phyloP scores from a whole-genome alignment of 1,140 invertebrate genomes.

The Drosophila sp. region DNA sequence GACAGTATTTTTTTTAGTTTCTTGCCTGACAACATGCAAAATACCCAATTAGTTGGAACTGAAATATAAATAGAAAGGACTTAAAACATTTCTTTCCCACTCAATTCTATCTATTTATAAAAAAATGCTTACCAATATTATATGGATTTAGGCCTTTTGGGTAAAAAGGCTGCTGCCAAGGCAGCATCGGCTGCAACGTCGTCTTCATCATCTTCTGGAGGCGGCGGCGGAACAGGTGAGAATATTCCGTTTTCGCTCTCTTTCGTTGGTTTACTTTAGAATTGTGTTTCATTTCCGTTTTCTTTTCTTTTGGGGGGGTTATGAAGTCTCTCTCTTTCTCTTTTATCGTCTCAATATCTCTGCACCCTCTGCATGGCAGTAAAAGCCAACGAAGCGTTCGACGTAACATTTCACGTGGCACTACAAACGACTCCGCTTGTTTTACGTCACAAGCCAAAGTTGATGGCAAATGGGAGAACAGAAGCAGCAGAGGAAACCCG shows the following conservation, averaged over 20 bases:
- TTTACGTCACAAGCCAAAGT: slow-evolving; percentile 70
- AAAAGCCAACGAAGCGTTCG: slow-evolving; percentile 72
- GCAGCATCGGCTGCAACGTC: slow-evolving; percentile 27
- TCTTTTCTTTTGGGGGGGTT: not conserved
- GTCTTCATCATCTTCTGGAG: slow-evolving; percentile 21
- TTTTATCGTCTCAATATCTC: slow-evolving; percentile 25
- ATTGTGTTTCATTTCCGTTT: slow-evolving; percentile 9
- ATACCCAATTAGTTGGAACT: slow-evolving; percentile 48
- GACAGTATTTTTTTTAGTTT: too few relatives aligned
- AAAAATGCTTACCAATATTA: slow-evolving; percentile 39
- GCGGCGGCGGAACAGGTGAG: slow-evolving; percentile 29
- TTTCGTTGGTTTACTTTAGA: too few relatives aligned
- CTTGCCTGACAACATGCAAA: slow-evolving; percentile 2
- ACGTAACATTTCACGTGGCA: slow-evolving; percentile 72
- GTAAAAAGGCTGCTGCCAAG: slow-evolving; percentile 72
- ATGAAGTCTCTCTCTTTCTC: slow-evolving; percentile 18
- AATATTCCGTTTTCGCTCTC: not conserved
- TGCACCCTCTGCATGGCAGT: slow-evolving; percentile 62
- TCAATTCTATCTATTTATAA: not conserved
- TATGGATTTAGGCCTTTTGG: slow-evolving; percentile 68
- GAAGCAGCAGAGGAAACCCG: slow-evolving; percentile 9
- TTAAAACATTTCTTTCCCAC: slow-evolving; percentile 6
- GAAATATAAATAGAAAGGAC: not conserved
- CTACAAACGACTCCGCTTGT: slow-evolving; percentile 45
- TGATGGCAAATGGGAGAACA: slow-evolving; percentile 51